A percentile compares a stretch with the other conserved stretches of the same genome.
phyloP scores from a whole-genome alignment of 2,797 vertebrate genomes.

The Lacerta agilis region DNA sequence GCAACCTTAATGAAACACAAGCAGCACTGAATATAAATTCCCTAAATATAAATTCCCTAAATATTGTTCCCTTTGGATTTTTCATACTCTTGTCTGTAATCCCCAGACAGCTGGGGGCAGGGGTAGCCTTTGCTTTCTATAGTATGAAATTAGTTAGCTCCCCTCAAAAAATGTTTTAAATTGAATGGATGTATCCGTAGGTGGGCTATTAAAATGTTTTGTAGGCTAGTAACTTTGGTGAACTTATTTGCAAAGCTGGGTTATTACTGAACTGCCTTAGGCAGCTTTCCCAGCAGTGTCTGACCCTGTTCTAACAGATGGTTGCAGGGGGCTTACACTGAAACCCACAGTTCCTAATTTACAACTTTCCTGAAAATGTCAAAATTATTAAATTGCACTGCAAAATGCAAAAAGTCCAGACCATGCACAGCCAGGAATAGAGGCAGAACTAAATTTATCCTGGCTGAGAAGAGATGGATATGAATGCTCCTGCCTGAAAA shows the following conservation, averaged over 20 bases:
- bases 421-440: slow-evolving; percentile 54
- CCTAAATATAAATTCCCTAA: not conserved
- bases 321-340: slow-evolving; percentile 21
- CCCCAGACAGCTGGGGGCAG: not conserved
- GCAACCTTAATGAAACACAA: not conserved
- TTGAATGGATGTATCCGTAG: not conserved
- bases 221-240: not conserved
- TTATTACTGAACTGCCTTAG: not conserved
- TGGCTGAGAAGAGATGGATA: not conserved
- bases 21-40: not conserved
- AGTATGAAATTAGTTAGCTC: not conserved
- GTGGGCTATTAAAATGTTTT: not conserved
- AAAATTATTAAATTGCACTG: slow-evolving; percentile 50
- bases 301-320: slow-evolving; percentile 26
- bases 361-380: slow-evolving; percentile 59
- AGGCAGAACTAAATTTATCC: slow-evolving; percentile 40
- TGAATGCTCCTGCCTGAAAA: slow-evolving; percentile 65
- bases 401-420: slow-evolving; percentile 20
- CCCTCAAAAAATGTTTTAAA: not conserved
- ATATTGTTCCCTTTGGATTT: not conserved
- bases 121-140: not conserved
- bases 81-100: not conserved
- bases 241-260: not conserved
- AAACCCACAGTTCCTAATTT: slow-evolving; percentile 51
- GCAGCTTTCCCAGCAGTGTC: slow-evolving; percentile 1